phyloP scores from a whole-genome alignment of 2,888 invertebrate species.

The Cosmia trapezina region DNA sequence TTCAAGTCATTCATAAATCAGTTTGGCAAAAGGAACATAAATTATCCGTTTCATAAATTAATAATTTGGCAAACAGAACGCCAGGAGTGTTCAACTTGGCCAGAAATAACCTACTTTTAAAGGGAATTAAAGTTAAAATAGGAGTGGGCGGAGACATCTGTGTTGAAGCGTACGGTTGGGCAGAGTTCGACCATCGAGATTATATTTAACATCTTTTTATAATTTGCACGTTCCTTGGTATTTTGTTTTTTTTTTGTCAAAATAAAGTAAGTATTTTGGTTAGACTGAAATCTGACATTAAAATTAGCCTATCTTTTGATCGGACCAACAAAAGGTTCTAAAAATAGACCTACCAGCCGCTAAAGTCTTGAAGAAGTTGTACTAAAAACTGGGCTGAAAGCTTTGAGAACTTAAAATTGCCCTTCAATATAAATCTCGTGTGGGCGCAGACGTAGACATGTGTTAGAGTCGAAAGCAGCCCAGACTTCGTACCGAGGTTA shows the following conservation, averaged over 20 bases:
- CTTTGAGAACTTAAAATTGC: slow-evolving; percentile 44
- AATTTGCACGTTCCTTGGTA: slow-evolving; percentile 18
- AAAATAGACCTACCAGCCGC: slow-evolving; percentile 21
- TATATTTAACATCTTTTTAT: slow-evolving; percentile 39
- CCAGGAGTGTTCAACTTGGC: slow-evolving; percentile 42
- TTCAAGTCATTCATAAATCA: slow-evolving; percentile 48
- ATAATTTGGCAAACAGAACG: slow-evolving; percentile 53
- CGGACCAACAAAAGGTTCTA: not conserved
- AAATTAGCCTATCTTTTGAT: slow-evolving; percentile 9
- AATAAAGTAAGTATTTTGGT: not conserved
- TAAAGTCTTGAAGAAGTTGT: slow-evolving; percentile 11
- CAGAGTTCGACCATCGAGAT: slow-evolving; percentile 33
- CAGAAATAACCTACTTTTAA: slow-evolving; percentile 60
- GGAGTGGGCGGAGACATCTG: slow-evolving; percentile 54
- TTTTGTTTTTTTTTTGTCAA: not conserved
- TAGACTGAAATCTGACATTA: slow-evolving; percentile 4
- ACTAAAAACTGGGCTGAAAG: slow-evolving; percentile 19
- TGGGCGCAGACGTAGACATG: slow-evolving; percentile 40
- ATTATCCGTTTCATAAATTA: slow-evolving; percentile 50
- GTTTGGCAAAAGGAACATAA: slow-evolving; percentile 43
- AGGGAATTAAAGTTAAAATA: slow-evolving; percentile 57
- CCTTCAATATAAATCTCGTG: slow-evolving; percentile 37
- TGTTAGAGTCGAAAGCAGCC: slow-evolving; percentile 29
- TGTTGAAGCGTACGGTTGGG: slow-evolving; percentile 43
- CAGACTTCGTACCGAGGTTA: slow-evolving; percentile 35